These are phyloP conservation scores for Leucoraja ocellata DNA, from an alignment of 2,797 vertebrate species.

Conservation along the genomic window DNA sequence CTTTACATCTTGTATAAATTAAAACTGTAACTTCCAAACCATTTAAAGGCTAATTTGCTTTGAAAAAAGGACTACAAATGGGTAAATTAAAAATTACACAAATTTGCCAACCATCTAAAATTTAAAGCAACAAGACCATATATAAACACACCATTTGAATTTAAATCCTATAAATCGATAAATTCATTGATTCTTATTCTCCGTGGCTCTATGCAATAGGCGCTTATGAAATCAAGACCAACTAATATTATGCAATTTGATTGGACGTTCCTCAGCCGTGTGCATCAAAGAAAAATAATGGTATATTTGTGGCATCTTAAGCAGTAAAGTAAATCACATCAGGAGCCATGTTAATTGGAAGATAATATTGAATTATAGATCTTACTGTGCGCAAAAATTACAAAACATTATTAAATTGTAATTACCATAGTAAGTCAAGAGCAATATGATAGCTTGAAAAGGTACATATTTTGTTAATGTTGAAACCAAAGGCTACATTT, in stretches of 20 bases:
- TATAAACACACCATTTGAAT: neutral
- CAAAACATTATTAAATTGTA: constrained; percentile 3
- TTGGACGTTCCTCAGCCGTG: neutral
- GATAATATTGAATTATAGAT: neutral
- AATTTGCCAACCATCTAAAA: neutral
- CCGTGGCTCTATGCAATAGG: neutral
- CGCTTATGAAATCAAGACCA: neutral
- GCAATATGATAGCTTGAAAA: neutral
- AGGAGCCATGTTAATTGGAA: neutral
- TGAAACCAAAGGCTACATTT: neutral
- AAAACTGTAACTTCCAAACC: neutral
- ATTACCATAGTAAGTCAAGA: neutral
- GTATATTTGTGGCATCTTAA: neutral
- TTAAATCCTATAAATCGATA: neutral
- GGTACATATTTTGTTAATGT: no score
- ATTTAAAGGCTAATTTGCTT: neutral
- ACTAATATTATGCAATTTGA: neutral
- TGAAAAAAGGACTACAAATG: neutral
- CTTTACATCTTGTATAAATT: neutral
- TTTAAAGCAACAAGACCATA: neutral
- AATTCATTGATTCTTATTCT: neutral
- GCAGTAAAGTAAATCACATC: neutral
- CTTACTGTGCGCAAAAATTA: constrained; percentile 9
- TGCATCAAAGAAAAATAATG: neutral
- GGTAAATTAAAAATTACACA: neutral